Conservation (phyloP, 2,113 vertebrate genomes). For the Greenwoodochromis staneri region DNA sequence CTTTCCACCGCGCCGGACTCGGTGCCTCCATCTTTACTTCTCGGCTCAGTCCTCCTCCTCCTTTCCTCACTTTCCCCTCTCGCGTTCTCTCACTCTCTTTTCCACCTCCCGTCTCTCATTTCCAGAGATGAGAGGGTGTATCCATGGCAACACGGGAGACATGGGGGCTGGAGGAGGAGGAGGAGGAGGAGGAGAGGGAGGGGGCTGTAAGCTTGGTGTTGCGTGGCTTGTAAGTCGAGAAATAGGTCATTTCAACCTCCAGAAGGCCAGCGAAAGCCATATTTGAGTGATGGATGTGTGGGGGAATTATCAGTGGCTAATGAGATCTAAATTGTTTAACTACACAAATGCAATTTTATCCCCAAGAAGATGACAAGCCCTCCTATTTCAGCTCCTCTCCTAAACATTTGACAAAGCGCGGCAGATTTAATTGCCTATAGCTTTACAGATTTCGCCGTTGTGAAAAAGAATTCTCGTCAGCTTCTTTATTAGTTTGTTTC, state of each 20-base stretch:
- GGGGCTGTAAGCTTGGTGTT: conserved; percentile 40
- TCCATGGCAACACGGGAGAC: conserved; percentile 74
- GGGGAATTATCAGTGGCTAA: conserved; percentile 43
- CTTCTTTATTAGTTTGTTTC: conserved; percentile 21
- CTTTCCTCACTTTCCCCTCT: conserved; percentile 11
- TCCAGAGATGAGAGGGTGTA: conserved; percentile 69
- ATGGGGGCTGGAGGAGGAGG: conserved; percentile 26
- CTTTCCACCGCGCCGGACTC: neutral
- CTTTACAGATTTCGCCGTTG: conserved; percentile 9
- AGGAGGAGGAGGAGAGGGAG: neutral
- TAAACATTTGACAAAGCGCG: neutral
- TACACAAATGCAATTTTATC: neutral
- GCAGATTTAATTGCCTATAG: conserved; percentile 27
- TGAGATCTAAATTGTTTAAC: conserved; percentile 28
- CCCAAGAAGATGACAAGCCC: neutral
- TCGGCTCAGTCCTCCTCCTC: conserved; percentile 17
- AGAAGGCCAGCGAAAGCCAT: neutral
- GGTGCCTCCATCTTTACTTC: conserved; percentile 21
- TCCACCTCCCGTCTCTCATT: conserved; percentile 57
- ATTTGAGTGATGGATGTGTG: conserved; percentile 13
- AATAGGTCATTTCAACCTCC: conserved; percentile 62
- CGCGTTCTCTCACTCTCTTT: conserved; percentile 28
- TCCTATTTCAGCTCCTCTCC: neutral
- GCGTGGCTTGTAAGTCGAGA: conserved; percentile 57
- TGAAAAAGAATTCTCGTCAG: conserved; percentile 27